These are phyloP conservation scores for Sarcophilus harrisii DNA, from an alignment of 2,797 vertebrate species.

Conservation along the genomic window DNA sequence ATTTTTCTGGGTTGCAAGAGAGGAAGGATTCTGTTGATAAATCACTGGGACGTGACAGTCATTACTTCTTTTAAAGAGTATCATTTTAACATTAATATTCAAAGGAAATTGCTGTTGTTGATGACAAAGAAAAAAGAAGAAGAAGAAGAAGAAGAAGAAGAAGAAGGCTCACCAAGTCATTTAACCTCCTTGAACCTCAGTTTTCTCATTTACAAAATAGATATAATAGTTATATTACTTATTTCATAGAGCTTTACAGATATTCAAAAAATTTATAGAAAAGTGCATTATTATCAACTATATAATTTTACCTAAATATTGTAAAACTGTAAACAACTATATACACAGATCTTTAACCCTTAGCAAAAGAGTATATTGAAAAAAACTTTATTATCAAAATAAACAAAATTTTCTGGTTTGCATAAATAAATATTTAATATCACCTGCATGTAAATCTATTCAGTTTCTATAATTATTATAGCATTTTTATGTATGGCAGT, in stretches of 20 bases:
- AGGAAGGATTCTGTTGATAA: neutral
- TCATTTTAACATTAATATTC: neutral
- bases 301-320: neutral
- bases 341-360: neutral
- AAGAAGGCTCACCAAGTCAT: neutral
- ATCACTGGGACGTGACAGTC: neutral
- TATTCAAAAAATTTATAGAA: neutral
- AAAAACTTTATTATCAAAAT: conserved; percentile 4
- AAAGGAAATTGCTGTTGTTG: neutral
- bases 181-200: neutral
- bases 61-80: neutral
- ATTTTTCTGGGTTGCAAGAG: neutral
- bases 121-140: neutral
- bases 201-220: no score
- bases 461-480: neutral
- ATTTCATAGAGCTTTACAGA: neutral
- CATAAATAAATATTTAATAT: neutral
- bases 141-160: neutral
- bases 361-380: neutral
- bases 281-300: neutral
- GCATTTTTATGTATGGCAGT: neutral
- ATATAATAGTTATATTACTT: neutral
- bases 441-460: neutral
- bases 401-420: neutral
- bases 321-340: neutral